A percentile compares a stretch with the other conserved stretches of the same genome.
Conservation (phyloP, 2,797 vertebrate genomes). For the Chiroxiphia lanceolata region DNA sequence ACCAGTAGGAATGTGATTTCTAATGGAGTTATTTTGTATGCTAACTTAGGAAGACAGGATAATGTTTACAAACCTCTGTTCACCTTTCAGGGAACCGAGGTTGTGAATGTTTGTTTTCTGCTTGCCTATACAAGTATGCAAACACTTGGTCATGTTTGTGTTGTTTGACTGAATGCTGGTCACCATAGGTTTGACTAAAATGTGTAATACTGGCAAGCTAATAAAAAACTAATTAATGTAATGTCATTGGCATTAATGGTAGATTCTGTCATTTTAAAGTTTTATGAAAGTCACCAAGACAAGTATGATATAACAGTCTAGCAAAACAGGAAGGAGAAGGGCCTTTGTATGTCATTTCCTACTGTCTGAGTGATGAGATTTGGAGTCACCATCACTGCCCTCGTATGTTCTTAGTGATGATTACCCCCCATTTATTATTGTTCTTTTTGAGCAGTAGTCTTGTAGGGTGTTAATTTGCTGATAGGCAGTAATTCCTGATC, state of each 20-base stretch:
- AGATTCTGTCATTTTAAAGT: not conserved
- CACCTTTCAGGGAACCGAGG: not conserved
- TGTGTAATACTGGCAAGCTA: not conserved
- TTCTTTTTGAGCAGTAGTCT: not conserved
- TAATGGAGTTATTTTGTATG: not conserved
- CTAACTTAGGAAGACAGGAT: not conserved
- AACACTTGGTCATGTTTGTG: not conserved
- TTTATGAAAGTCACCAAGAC: not conserved
- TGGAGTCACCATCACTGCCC: not conserved
- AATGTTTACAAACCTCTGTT: not conserved
- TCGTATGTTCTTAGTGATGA: not conserved
- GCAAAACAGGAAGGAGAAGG: not conserved
- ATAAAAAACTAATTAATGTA: not conserved
- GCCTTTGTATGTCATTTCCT: not conserved
- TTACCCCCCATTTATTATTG: not conserved
- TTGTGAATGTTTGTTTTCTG: not conserved
- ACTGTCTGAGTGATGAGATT: not conserved
- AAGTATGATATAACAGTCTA: not conserved
- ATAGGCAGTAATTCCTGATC: not conserved
- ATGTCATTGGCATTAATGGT: not conserved
- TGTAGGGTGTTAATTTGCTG: not conserved
- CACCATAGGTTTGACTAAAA: not conserved
- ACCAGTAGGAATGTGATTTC: constrained; percentile 75
- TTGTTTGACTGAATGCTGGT: not conserved
- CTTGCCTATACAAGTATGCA: not conserved